A percentile compares a stretch with the other conserved stretches of the same genome.
phyloP scores from a whole-genome alignment of 2,113 vertebrate genomes.

The Gymnobelideus leadbeateri region DNA sequence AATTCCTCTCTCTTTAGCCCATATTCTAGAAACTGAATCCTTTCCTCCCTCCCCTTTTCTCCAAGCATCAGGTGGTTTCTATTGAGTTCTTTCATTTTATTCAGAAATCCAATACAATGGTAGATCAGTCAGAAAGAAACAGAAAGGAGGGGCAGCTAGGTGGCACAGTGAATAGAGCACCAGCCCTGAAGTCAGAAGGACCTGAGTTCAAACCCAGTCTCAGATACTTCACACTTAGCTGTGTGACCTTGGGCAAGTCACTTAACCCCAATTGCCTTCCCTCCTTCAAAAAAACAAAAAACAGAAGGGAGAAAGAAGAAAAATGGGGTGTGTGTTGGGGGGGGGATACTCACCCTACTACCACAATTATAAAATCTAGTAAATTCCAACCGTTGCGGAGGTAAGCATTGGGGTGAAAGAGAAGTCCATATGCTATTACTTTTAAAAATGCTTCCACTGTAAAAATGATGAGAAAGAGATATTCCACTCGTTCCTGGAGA shows the following conservation, averaged over 20 bases:
- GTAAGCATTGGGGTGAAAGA: conserved; percentile 99
- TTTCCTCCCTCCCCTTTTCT: not conserved
- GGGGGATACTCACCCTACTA: conserved; percentile 94
- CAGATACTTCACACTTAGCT: too few species aligned
- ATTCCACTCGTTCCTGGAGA: conserved; percentile 97
- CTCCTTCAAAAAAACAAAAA: too few species aligned
- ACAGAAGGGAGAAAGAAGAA: not conserved
- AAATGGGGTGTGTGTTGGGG: not conserved
- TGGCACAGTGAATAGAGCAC: too few species aligned
- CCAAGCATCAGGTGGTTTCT: conserved; percentile 41
- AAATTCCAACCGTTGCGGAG: conserved; percentile 99
- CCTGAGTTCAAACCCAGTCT: too few species aligned
- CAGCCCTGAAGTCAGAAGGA: too few species aligned
- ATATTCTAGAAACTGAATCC: not conserved
- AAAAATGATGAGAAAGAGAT: conserved; percentile 99
- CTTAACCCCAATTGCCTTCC: too few species aligned
- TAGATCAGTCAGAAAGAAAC: conserved; percentile 17
- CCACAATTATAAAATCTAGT: conserved; percentile 99
- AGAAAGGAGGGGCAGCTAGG: not conserved
- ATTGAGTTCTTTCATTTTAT: conserved; percentile 21
- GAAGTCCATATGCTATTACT: conserved; percentile 99
- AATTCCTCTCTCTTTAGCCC: not conserved
- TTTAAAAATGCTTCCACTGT: conserved; percentile 99
- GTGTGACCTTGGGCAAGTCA: too few species aligned
- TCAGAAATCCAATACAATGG: not conserved